These are phyloP conservation scores for Delphinus delphis DNA, from an alignment of 2,113 vertebrate species.

Conservation along the genomic window DNA sequence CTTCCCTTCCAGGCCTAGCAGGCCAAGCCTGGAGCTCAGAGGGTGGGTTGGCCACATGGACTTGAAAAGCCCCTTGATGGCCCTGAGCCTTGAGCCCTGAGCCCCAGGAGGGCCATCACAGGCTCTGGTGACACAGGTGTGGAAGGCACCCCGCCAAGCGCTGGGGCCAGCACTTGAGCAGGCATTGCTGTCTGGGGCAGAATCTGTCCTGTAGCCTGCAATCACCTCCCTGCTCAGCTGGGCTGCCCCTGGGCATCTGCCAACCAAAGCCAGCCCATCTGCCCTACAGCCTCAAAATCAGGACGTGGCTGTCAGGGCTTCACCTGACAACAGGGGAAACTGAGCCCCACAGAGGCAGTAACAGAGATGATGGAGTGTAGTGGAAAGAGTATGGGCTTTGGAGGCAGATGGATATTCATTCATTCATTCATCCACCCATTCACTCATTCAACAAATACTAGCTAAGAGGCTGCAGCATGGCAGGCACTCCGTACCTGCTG, in stretches of 20 bases:
- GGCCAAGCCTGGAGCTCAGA: not conserved
- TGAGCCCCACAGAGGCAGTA: not conserved
- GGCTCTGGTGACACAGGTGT: not conserved
- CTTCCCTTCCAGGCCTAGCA: not conserved
- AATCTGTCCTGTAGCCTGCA: not conserved
- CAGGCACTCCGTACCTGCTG: not conserved
- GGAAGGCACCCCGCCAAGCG: not conserved
- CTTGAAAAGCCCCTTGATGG: not conserved
- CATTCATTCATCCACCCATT: not conserved
- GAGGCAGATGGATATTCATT: not conserved
- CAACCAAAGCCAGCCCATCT: not conserved
- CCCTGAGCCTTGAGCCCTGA: not conserved
- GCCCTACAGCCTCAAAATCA: not conserved
- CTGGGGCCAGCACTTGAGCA: not conserved
- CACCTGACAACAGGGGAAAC: not conserved
- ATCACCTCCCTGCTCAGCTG: not conserved
- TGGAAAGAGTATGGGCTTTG: not conserved
- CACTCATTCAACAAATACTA: not conserved
- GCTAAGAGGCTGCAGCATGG: not conserved
- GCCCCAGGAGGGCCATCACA: not conserved
- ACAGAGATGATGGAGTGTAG: not conserved
- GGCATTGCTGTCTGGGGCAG: not conserved
- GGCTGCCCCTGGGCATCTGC: not conserved
- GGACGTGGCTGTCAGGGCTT: not conserved
- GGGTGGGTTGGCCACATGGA: fast-evolving